phyloP scores from a whole-genome alignment of 2,113 vertebrate species.

The Rhea pennata region DNA sequence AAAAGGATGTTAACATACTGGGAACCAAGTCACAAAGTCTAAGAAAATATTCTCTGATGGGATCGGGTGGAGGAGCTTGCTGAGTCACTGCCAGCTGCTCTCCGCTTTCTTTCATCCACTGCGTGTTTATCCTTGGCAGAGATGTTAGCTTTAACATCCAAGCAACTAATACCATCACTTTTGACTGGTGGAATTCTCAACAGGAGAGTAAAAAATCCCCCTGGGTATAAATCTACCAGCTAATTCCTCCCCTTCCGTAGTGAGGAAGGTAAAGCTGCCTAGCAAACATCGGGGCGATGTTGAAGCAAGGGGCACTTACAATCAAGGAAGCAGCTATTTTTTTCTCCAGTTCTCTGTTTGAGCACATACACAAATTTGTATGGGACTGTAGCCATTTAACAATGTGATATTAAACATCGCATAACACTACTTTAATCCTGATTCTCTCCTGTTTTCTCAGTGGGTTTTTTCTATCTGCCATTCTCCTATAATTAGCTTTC shows the following conservation, averaged over 20 bases:
- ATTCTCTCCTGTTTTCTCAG: background rate
- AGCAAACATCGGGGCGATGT: background rate
- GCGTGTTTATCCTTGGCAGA: constrained; percentile 29
- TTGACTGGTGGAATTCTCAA: background rate
- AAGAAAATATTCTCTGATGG: constrained; percentile 60
- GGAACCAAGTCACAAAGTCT: constrained; percentile 26
- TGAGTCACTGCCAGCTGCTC: constrained; percentile 8
- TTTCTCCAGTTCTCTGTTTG: background rate
- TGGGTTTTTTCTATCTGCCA: background rate
- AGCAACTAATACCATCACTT: background rate
- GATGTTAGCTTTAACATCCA: constrained; percentile 8
- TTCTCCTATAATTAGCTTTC: background rate
- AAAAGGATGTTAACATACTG: constrained; percentile 34
- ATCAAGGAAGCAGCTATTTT: background rate
- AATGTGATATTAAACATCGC: background rate
- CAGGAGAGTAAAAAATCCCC: background rate
- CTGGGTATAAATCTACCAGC: background rate
- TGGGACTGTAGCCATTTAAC: background rate
- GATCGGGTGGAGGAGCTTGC: constrained; percentile 38
- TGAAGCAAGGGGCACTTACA: background rate
- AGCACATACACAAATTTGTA: background rate
- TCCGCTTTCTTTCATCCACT: constrained; percentile 40
- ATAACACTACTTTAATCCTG: background rate
- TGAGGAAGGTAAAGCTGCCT: background rate
- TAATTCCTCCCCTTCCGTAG: background rate